Conservation (phyloP, 2,797 vertebrate species). For the Chromobotia macracanthus region DNA sequence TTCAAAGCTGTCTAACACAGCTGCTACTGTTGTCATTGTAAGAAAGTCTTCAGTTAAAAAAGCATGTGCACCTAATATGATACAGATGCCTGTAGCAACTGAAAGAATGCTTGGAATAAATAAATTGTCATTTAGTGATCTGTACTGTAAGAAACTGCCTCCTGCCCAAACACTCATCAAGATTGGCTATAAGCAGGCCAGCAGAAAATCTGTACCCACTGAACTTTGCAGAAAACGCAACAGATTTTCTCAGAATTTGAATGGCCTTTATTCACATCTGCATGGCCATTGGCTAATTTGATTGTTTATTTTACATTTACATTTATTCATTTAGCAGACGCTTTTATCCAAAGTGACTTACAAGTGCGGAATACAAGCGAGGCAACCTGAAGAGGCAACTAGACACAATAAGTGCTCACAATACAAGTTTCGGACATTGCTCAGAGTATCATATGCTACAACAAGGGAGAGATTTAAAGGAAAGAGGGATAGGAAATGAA, state of each 20-base stretch:
- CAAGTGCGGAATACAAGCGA: no score
- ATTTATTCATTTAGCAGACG: no score
- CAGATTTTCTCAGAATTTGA: neutral
- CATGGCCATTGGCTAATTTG: neutral
- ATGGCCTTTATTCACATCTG: neutral
- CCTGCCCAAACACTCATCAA: neutral
- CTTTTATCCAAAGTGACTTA: no score
- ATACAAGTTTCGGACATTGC: no score
- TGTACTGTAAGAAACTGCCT: neutral
- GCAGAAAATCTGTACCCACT: neutral
- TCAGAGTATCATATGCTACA: no score
- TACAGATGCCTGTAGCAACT: neutral
- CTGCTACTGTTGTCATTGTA: neutral
- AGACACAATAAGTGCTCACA: no score
- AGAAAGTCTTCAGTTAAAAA: neutral
- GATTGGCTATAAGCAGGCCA: neutral
- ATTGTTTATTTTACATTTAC: no score
- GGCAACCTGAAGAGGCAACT: no score
- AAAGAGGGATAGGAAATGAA: no score
- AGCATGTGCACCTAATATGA: neutral
- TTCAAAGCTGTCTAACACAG: constrained; percentile 6
- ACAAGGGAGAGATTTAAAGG: no score
- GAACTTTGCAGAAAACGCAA: neutral
- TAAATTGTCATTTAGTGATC: neutral
- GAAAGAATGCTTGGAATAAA: neutral